Evolutionary conservation across 1,140 invertebrate genomes (phyloP).

Genomic region (Lucilia sericata): DNA sequence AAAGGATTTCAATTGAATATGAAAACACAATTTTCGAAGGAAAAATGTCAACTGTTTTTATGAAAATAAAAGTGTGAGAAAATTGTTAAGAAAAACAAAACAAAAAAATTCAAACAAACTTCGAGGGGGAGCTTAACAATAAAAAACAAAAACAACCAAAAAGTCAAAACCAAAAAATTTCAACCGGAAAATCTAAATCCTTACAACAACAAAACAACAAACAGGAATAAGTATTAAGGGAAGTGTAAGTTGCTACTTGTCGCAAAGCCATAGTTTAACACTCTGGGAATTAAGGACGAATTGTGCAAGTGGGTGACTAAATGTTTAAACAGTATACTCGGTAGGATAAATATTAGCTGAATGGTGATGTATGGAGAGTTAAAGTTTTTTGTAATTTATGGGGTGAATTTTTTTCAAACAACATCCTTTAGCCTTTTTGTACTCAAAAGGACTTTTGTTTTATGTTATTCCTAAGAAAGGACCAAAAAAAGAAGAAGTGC

Average conservation of each 20-base stretch:
- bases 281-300: neutral
- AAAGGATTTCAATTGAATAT: neutral
- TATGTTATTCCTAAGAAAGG: neutral
- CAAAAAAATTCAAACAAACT: neutral
- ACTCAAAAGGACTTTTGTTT: neutral
- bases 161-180: conserved; percentile 40
- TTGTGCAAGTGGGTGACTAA: neutral
- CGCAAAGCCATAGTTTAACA: conserved; percentile 12
- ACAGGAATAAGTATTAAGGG: conserved; percentile 9
- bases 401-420: neutral
- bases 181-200: conserved; percentile 46
- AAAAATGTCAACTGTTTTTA: neutral
- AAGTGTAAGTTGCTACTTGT: neutral
- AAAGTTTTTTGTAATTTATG: neutral
- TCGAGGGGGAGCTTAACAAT: neutral
- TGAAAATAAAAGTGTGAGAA: conserved; percentile 44
- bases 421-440: neutral
- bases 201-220: conserved; percentile 14
- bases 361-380: neutral
- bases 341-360: neutral
- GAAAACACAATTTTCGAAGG: neutral
- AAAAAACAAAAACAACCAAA: neutral
- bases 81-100: conserved; percentile 48
- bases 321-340: neutral
- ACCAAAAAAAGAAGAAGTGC: neutral